These are phyloP conservation scores for Drosophila neutralis DNA, from an alignment of 2,888 invertebrate genomes.

Conservation along the genomic window DNA sequence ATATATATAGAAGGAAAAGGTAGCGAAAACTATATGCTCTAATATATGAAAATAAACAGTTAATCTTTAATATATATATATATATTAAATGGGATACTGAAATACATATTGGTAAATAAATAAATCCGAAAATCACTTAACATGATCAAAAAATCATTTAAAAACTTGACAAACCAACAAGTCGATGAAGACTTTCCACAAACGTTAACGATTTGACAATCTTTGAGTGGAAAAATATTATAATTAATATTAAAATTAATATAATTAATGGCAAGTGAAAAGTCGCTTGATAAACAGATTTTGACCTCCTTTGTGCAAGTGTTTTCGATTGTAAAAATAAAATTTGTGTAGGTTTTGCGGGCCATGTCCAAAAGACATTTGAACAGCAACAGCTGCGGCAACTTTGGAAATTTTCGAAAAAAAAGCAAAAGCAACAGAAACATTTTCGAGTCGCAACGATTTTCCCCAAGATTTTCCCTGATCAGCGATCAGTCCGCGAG, in stretches of 20 bases:
- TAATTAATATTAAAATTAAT: too few relatives aligned
- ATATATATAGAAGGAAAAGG: neutral
- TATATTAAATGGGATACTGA: neutral
- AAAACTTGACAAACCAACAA: neutral
- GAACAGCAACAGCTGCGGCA: conserved; percentile 70
- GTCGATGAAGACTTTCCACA: neutral
- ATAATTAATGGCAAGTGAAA: neutral
- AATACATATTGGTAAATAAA: neutral
- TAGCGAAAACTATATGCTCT: conserved; percentile 14
- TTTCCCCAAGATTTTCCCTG: conserved; percentile 24
- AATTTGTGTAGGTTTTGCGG: conserved; percentile 72
- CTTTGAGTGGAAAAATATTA: neutral
- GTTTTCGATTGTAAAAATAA: conserved; percentile 47
- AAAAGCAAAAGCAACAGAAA: neutral
- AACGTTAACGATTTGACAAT: neutral
- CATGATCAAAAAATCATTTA: neutral
- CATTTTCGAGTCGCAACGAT: conserved; percentile 23
- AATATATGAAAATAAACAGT: neutral
- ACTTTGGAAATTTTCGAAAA: conserved; percentile 71
- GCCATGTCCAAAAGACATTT: conserved; percentile 64
- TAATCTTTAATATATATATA: neutral
- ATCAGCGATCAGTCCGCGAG: conserved; percentile 77
- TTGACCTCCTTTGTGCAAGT: conserved; percentile 1
- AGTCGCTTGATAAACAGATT: conserved; percentile 10
- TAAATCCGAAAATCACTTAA: neutral